These are phyloP conservation scores for Ammodytes marinus DNA, from an alignment of 2,113 vertebrate genomes.

Conservation along the genomic window DNA sequence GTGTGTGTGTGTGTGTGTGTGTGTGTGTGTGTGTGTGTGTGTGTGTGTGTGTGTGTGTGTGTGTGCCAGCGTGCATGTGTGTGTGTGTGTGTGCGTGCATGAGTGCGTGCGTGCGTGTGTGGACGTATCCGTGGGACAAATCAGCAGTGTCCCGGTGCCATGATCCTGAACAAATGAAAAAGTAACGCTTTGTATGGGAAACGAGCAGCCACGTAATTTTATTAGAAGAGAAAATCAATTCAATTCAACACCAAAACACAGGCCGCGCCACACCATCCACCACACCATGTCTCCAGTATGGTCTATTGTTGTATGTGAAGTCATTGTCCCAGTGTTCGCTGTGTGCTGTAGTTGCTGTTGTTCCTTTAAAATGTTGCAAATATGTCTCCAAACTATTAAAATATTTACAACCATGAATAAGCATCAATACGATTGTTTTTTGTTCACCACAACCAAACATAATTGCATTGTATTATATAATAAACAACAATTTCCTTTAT, in stretches of 20 bases:
- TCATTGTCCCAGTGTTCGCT: constrained; percentile 28
- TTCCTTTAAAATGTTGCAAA: constrained; percentile 13
- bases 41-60: not conserved
- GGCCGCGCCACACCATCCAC: constrained; percentile 25
- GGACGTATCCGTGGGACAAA: constrained; percentile 29
- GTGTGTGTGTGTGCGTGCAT: not conserved
- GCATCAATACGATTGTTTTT: too few relatives aligned
- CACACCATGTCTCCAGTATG: constrained; percentile 17
- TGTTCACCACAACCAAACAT: too few relatives aligned
- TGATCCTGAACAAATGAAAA: constrained; percentile 76
- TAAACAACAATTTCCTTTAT: too few relatives aligned
- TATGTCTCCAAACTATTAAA: too few relatives aligned
- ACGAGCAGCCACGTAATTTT: constrained; percentile 65
- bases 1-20: not conserved
- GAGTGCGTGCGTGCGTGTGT: not conserved
- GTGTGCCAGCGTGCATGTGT: not conserved
- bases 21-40: not conserved
- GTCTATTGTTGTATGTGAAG: constrained; percentile 33
- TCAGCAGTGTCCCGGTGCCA: constrained; percentile 52
- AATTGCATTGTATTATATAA: too few relatives aligned
- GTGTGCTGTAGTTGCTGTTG: constrained; percentile 17
- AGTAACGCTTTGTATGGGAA: constrained; percentile 60
- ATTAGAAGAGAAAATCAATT: constrained; percentile 76
- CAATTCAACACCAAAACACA: constrained; percentile 69
- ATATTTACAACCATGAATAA: too few relatives aligned